Evolutionary conservation across 2,797 vertebrate species (phyloP), one percentile per base, ranked within the genome.

Genomic region (Nothura maculosa): DNA sequence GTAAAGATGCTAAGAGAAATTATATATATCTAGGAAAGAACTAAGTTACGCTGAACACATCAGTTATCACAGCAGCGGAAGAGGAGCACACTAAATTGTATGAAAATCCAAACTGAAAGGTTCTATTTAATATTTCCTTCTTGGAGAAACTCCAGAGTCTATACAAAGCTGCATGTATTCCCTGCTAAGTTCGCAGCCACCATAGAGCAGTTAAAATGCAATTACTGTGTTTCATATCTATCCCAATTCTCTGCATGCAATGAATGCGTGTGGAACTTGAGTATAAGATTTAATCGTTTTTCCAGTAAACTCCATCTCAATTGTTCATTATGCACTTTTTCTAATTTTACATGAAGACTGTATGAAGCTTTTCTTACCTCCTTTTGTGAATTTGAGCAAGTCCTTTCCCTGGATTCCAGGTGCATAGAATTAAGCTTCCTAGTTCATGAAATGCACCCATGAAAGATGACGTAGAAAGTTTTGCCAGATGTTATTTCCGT

Each of bases 401-500:
- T 3, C 0, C 4, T 78, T 87, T 61, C 21, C 50, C 3, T 69
- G 62, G 52, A 47, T 95, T 86, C 82, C 50, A 73, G 47, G 32
- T 73, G 69, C 32, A 42, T 10, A 66, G 55, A 90, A 76, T 75
- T 83, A 81, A n/a, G 16, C 52, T 81, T 91, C 36, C 40, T 76
- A 54, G 47, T 50, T 86, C 24, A 74, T 34, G 30, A 76, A 89
- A 84, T 10, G 30, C 61, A 50, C 2, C 12, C 10, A 18, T 89
- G 42, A 92, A 91, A 90, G 45, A 78, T 55, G 45, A 83, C 76
- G 50, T 73, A 69, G 36, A 84, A 88, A 76, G 25, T 76, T 88
- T 93, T 92, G 19, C 58, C 24, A 70, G 27, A 12, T 73, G 19
- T 85, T 38, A 87, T 91, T 93, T 96, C 55, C 89, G 91, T 92